A percentile compares a stretch with the other conserved stretches of the same genome.
phyloP scores from a whole-genome alignment of 2,888 invertebrate species.

The Synergus umbraculus region DNA sequence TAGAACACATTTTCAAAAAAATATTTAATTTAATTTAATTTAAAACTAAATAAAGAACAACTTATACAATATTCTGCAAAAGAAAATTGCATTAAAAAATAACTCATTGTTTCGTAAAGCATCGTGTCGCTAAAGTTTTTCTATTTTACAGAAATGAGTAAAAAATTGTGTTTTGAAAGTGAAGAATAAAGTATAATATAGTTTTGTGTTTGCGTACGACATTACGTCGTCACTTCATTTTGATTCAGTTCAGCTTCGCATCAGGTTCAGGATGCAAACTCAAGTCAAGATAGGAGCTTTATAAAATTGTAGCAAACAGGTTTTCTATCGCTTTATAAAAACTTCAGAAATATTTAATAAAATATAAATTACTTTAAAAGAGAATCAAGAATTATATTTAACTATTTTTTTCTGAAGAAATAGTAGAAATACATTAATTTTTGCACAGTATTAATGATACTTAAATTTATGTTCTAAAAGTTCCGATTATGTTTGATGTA shows the following conservation, averaged over 20 bases:
- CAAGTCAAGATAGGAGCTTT: slow-evolving; percentile 12
- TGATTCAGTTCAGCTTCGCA: neutral
- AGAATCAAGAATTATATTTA: neutral
- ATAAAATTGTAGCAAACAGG: neutral
- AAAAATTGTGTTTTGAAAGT: neutral
- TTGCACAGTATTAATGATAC: neutral
- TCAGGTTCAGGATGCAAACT: neutral
- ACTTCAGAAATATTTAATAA: neutral
- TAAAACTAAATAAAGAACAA: too few species aligned
- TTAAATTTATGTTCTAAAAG: neutral
- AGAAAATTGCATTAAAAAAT: too few species aligned
- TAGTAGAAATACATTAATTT: neutral
- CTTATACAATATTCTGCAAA: too few species aligned
- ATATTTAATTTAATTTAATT: too few species aligned
- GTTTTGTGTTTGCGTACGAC: slow-evolving; percentile 2
- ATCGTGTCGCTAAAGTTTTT: too few species aligned
- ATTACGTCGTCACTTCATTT: slow-evolving; percentile 26
- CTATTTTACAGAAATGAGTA: neutral
- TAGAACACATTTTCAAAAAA: slow-evolving; percentile 45
- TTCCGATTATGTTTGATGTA: neutral
- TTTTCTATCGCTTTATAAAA: neutral
- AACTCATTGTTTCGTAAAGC: too few species aligned
- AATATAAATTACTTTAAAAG: neutral
- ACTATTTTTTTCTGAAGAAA: neutral
- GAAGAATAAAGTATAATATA: neutral